Percentiles rank a stretch among this genome's conserved stretches.
Conservation (phyloP, 2,113 vertebrate species). For the Progne subis region DNA sequence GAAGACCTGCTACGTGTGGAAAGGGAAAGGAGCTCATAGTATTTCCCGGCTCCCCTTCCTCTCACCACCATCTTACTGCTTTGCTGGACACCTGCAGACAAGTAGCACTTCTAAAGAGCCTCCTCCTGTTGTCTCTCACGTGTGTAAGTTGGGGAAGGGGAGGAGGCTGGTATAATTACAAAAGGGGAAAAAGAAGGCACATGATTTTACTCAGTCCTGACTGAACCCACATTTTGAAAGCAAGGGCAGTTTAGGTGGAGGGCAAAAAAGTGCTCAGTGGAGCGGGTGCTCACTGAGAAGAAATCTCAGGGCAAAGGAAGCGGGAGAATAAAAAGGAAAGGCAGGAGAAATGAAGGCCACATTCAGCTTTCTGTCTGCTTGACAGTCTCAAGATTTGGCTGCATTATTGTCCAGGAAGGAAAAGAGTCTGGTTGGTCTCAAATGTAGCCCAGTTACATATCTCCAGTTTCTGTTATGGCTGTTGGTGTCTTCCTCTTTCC, state of each 20-base stretch:
- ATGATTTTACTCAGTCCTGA: conserved; percentile 78
- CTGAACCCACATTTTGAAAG: conserved; percentile 69
- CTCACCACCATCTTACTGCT: conserved; percentile 15
- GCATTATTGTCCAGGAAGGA: conserved; percentile 76
- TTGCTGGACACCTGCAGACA: conserved; percentile 17
- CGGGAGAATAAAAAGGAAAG: conserved; percentile 65
- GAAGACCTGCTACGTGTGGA: conserved; percentile 54
- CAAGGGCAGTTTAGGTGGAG: conserved; percentile 59
- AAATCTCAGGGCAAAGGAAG: conserved; percentile 56
- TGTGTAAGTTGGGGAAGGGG: neutral
- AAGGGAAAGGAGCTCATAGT: conserved; percentile 31
- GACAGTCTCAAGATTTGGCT: conserved; percentile 80
- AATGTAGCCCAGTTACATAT: conserved; percentile 80
- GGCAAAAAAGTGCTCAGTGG: conserved; percentile 58
- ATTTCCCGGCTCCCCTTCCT: neutral
- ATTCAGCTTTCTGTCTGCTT: conserved; percentile 77
- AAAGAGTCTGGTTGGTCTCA: conserved; percentile 72
- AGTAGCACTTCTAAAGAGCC: conserved; percentile 55
- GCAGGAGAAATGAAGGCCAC: conserved; percentile 75
- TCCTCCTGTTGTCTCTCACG: conserved; percentile 9
- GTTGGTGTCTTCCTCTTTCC: conserved; percentile 75
- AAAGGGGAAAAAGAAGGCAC: conserved; percentile 82
- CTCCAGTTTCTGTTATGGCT: conserved; percentile 81
- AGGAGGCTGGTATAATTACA: conserved; percentile 69
- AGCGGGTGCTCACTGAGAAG: conserved; percentile 33